These are phyloP conservation scores for Philhelius pedissequus DNA, from an alignment of 2,888 invertebrate species.

Conservation along the genomic window DNA sequence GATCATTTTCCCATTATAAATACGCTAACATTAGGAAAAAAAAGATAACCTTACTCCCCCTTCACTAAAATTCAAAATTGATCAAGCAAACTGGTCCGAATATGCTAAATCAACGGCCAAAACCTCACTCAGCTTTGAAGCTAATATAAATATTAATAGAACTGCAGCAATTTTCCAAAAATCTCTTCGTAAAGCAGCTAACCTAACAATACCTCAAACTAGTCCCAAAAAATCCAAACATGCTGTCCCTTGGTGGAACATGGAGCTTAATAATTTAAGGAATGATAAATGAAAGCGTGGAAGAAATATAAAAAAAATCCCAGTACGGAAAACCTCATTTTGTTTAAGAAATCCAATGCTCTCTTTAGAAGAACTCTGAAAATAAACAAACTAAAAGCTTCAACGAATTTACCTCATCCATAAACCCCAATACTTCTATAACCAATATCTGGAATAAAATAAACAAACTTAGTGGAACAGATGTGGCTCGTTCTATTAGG, in stretches of 20 bases:
- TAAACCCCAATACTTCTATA: neutral
- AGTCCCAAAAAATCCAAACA: neutral
- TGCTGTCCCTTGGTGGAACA: neutral
- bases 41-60: neutral
- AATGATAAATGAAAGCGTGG: neutral
- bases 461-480: neutral
- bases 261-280: neutral
- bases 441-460: constrained; percentile 2
- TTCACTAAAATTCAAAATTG: neutral
- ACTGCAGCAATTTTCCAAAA: neutral
- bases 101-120: neutral
- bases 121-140: neutral
- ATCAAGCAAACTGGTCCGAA: no score
- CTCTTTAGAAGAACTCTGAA: neutral
- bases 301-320: neutral
- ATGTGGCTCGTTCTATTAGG: neutral
- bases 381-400: neutral
- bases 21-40: no score
- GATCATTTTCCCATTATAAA: no score
- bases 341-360: neutral
- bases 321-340: neutral
- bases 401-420: neutral
- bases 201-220: neutral
- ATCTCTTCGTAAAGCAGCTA: neutral
- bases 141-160: neutral